Conservation (phyloP, 1,140 invertebrate species). For the Drosophila sulfurigaster region DNA sequence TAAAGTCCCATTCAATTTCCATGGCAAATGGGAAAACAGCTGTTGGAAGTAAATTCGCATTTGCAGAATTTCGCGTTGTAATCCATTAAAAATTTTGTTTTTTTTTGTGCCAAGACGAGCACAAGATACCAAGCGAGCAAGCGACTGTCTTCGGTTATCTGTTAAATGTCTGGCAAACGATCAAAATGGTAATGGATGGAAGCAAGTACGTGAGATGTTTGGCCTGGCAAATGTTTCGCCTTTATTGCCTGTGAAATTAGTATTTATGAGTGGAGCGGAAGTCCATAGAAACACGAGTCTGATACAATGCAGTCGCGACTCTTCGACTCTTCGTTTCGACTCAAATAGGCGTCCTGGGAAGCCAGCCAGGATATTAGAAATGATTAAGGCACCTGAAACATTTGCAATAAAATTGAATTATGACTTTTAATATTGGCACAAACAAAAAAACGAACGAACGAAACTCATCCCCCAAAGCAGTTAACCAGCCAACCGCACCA, state of each 20-base stretch:
- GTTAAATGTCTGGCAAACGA: constrained; percentile 67
- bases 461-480: constrained; percentile 10
- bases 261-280: constrained; percentile 78
- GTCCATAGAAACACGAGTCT: constrained; percentile 23
- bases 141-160: constrained; percentile 56
- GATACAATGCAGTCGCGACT: constrained; percentile 34
- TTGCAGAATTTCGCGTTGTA: constrained; percentile 26
- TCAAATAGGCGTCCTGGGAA: constrained; percentile 70
- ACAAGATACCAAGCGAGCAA: background rate
- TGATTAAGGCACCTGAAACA: constrained; percentile 83
- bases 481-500: constrained; percentile 20
- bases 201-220: constrained; percentile 52
- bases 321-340: background rate
- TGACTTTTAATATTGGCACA: constrained; percentile 81
- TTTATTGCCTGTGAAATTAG: constrained; percentile 85
- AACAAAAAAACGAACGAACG: constrained; percentile 19
- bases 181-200: constrained; percentile 67
- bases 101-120: no score
- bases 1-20: background rate
- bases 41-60: constrained; percentile 7
- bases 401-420: constrained; percentile 85
- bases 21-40: background rate
- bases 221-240: constrained; percentile 71
- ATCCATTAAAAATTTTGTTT: constrained; percentile 70
- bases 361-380: constrained; percentile 80